These are phyloP conservation scores for Pelecanus crispus DNA, from an alignment of 2,113 vertebrate species.

Conservation along the genomic window DNA sequence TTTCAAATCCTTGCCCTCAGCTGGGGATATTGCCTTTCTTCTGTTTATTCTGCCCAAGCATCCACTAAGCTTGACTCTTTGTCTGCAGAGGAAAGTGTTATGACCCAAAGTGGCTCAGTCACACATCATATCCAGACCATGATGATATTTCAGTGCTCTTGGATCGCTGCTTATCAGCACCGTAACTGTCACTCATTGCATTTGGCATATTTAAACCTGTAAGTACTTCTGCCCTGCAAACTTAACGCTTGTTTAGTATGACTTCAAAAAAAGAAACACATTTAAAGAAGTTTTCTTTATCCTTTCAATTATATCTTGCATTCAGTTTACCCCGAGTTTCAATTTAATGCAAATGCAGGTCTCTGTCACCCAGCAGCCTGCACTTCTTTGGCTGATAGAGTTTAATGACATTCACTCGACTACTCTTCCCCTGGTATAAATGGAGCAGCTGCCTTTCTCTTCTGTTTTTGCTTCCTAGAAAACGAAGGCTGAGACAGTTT, in stretches of 20 bases:
- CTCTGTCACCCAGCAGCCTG: not conserved
- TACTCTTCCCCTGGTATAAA: not conserved
- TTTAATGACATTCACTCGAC: not conserved
- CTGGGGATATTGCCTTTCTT: not conserved
- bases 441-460: not conserved
- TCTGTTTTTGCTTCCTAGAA: not conserved
- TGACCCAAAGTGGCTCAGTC: not conserved
- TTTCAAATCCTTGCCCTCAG: not conserved
- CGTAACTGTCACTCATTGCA: not conserved
- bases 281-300: not conserved
- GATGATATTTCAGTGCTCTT: not conserved
- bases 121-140: not conserved
- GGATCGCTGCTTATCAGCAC: not conserved
- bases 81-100: not conserved
- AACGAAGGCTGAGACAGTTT: not conserved
- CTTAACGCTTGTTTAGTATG: not conserved
- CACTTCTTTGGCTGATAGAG: not conserved
- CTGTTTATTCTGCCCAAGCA: not conserved
- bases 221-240: not conserved
- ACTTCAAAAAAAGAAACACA: not conserved
- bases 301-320: not conserved
- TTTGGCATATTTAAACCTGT: not conserved
- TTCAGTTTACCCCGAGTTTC: not conserved
- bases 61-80: not conserved
- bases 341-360: not conserved